These are phyloP conservation scores for Discoglossus pictus DNA, from an alignment of 2,797 vertebrate species.

Conservation along the genomic window DNA sequence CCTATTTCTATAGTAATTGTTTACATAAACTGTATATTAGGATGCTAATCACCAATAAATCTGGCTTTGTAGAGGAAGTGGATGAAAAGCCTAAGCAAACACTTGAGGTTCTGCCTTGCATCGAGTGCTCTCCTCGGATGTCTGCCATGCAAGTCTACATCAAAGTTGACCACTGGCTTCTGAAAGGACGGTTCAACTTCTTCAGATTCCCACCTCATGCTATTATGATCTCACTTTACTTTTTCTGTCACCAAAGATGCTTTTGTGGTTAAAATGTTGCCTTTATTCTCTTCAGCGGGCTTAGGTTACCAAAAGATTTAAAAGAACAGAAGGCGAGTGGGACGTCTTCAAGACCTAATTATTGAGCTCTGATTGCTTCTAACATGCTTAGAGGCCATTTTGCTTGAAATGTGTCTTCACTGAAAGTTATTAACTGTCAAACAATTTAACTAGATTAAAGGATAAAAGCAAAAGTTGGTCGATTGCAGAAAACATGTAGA, in stretches of 20 bases:
- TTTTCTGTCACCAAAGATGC: constrained; percentile 57
- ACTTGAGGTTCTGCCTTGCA: constrained; percentile 61
- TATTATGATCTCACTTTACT: constrained; percentile 58
- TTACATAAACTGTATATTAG: constrained; percentile 5
- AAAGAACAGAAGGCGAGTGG: neutral
- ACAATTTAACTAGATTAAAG: no score
- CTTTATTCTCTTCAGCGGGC: constrained; percentile 54
- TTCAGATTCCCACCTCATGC: constrained; percentile 62
- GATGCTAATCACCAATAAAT: constrained; percentile 28
- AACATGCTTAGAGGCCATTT: no score
- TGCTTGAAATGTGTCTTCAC: no score
- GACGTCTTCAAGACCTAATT: no score
- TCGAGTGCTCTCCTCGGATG: constrained; percentile 60
- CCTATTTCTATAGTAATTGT: no score
- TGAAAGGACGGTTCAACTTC: constrained; percentile 55
- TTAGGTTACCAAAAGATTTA: constrained; percentile 55
- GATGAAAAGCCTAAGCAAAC: constrained; percentile 70
- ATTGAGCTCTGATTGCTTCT: no score
- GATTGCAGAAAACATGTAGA: no score
- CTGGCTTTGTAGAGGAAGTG: constrained; percentile 9
- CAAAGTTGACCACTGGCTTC: constrained; percentile 66
- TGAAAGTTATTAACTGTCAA: no score
- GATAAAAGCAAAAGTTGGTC: no score
- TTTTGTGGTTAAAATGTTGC: constrained; percentile 30
- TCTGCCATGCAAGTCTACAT: constrained; percentile 64